Base-by-base conservation (phyloP, 1,140 invertebrate genomes). In the Polypedilum vanderplanki region DNA sequence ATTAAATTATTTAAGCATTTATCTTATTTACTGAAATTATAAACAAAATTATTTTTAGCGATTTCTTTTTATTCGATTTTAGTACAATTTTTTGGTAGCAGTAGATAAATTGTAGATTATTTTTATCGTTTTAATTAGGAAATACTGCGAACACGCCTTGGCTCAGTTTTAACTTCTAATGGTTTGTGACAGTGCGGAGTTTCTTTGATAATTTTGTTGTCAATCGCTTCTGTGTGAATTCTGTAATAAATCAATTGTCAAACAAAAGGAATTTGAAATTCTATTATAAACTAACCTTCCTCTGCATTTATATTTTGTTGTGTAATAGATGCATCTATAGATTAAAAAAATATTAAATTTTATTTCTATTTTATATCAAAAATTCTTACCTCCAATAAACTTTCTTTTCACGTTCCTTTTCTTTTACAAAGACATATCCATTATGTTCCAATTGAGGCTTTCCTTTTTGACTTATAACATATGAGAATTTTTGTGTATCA, bases 241-340 rank as follows among this genome's bases (percentile, higher is more conserved):
- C 81, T 33, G 24, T 33, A 33, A 33, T 33, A 33, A 5, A 33
- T 33, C 2, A 33, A 3, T 33, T 3, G 24, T 33, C 1, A 33
- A 33, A 33, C 1, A 33, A 33, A 3, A 33, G 5, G 24, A 33
- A n/a, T n/a, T n/a, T 33, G 5, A 33, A 33, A 33, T 3, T n/a
- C n/a, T n/a, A 5, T 33, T 33, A 33, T 33, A 33, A 33, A 33
- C 24, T 33, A 1, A 33, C 24, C 24, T 78, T 1, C 78, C 81
- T 46, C 81, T 79, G 65, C 81, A 83, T 74, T 77, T 80, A 0
- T 76, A 7, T 8, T 64, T 40, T 18, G 81, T 81, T 8, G 81
- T 83, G 41, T 83, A 83, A 33, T 81, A 78, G 0, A 79, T 80
- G 75, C 81, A 83, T 33, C 81, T 77, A 80, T 81, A 82, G 73